A percentile compares a stretch with the other conserved stretches of the same genome.
Evolutionary conservation across 2,888 invertebrate genomes (phyloP).

Genomic region (Pyrrhia umbra): DNA sequence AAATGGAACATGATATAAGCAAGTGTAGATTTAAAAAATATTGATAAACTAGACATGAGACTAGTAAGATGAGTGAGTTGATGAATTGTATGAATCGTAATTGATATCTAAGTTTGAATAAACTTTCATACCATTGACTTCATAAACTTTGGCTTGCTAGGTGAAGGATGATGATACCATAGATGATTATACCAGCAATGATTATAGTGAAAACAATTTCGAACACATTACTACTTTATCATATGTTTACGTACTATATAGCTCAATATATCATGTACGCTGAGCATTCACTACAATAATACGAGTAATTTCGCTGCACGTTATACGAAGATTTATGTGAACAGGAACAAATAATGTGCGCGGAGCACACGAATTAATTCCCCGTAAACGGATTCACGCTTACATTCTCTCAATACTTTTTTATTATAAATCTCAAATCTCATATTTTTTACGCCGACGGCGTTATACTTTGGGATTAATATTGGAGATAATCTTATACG

Average conservation of each 20-base stretch:
- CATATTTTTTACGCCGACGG: constrained; percentile 19
- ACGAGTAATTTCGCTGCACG: constrained; percentile 45
- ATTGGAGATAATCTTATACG: too few relatives aligned
- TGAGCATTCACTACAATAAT: constrained; percentile 44
- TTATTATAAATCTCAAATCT: constrained; percentile 47
- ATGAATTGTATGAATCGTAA: not conserved
- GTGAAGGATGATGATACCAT: too few relatives aligned
- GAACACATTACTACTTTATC: not conserved
- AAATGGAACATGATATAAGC: constrained; percentile 24
- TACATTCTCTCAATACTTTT: constrained; percentile 54
- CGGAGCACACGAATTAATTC: constrained; percentile 57
- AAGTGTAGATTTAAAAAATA: constrained; percentile 7
- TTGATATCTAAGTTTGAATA: not conserved
- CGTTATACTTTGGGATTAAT: constrained; percentile 19
- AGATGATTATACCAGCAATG: not conserved
- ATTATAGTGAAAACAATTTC: not conserved
- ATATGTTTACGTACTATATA: not conserved
- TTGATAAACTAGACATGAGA: not conserved
- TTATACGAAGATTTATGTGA: constrained; percentile 57
- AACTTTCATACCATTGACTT: not conserved
- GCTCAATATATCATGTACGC: constrained; percentile 4
- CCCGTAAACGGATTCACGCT: constrained; percentile 59
- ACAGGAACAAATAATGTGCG: constrained; percentile 60
- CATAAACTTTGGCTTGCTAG: too few relatives aligned
- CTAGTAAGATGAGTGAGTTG: not conserved